Conservation (phyloP, 2,888 invertebrate genomes). For the Thyatira batis region DNA sequence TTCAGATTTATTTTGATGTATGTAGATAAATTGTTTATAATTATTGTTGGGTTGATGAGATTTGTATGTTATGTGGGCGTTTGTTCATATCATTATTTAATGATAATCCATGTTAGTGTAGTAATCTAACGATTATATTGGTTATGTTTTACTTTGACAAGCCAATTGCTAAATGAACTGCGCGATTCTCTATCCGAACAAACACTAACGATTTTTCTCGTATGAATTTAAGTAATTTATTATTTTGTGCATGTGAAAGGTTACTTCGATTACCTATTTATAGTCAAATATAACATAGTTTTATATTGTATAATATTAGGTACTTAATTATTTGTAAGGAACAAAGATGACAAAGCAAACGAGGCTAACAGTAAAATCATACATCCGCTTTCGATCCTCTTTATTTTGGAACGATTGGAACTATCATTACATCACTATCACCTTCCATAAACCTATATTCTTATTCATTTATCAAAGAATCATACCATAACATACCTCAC, state of each 20-base stretch:
- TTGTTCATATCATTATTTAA: slow-evolving; percentile 25
- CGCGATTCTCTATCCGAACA: slow-evolving; percentile 7
- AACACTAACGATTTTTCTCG: not conserved
- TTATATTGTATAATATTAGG: slow-evolving; percentile 56
- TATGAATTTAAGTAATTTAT: slow-evolving; percentile 25
- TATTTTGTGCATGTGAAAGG: slow-evolving; percentile 50
- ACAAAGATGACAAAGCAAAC: slow-evolving; percentile 69
- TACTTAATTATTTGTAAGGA: slow-evolving; percentile 52
- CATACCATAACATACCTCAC: slow-evolving; percentile 28
- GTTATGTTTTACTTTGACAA: slow-evolving; percentile 23
- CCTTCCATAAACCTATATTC: not conserved
- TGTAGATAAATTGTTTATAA: slow-evolving; percentile 72
- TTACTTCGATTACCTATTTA: slow-evolving; percentile 77
- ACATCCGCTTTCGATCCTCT: slow-evolving; percentile 7
- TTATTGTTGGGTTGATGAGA: slow-evolving; percentile 43
- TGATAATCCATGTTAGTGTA: slow-evolving; percentile 31
- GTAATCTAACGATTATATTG: slow-evolving; percentile 32
- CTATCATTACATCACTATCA: not conserved
- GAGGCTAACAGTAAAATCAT: slow-evolving; percentile 59
- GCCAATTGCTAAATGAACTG: slow-evolving; percentile 9
- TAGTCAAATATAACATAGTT: slow-evolving; percentile 70
- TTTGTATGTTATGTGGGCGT: slow-evolving; percentile 15
- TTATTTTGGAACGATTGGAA: not conserved
- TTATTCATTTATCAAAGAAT: slow-evolving; percentile 5
- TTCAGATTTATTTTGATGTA: slow-evolving; percentile 67